phyloP scores from a whole-genome alignment of 2,113 vertebrate genomes.

The Empidonax alnorum region DNA sequence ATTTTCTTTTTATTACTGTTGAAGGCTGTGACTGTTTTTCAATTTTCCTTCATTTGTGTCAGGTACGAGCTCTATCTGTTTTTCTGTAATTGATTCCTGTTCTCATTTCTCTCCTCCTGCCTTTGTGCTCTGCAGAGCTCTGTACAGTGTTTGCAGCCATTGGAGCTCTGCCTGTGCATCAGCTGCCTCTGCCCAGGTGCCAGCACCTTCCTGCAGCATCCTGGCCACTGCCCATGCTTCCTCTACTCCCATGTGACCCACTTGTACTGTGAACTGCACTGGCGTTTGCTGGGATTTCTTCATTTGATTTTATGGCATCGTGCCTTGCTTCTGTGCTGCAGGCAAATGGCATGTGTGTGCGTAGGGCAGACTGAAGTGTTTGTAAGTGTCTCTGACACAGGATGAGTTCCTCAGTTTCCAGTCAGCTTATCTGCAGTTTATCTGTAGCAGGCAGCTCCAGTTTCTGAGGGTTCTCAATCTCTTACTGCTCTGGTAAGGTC shows the following conservation, averaged over 20 bases:
- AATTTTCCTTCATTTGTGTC: conserved; percentile 58
- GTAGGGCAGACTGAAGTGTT: background rate
- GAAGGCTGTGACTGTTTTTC: conserved; percentile 56
- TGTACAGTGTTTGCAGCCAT: background rate
- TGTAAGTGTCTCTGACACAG: background rate
- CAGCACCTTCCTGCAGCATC: rapidly evolving
- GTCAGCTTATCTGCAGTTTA: background rate
- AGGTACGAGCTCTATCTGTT: conserved; percentile 51
- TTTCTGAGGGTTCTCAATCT: background rate
- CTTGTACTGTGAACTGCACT: rapidly evolving
- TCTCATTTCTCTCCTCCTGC: conserved; percentile 50
- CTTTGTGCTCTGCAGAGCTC: conserved; percentile 24
- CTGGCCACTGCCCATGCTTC: rapidly evolving
- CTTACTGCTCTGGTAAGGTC: background rate
- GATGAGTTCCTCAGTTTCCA: background rate
- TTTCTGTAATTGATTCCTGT: conserved; percentile 63
- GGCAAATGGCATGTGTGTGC: rapidly evolving
- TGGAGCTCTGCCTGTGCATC: conserved; percentile 22
- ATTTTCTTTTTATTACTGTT: conserved; percentile 35
- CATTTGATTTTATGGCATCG: rapidly evolving
- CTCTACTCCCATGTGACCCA: background rate
- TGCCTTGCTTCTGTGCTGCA: background rate
- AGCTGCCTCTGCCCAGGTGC: background rate
- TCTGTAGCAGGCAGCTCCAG: background rate
- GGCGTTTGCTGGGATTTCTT: background rate